Evolutionary conservation across 2,113 vertebrate genomes (phyloP), one percentile per base, ranked within the genome.

Genomic region (Aptenodytes forsteri): DNA sequence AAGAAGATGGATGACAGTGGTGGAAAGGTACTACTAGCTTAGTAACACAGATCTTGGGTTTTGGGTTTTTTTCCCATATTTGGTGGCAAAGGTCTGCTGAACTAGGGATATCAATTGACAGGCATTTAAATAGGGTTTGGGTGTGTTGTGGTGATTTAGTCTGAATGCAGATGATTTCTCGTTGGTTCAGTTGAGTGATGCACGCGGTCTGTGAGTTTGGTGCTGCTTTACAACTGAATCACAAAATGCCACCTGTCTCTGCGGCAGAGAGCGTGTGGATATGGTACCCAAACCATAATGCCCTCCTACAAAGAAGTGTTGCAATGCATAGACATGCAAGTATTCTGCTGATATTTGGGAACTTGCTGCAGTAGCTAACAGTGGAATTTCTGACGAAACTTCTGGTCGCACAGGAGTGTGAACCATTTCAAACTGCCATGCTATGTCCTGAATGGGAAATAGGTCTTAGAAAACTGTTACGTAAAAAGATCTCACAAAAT

Each of bases 171-270:
- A 14, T 12, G 19, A 7, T 32, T 44, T 50, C 32, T 55, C 47
- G 54, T 23, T 56, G 25, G 16, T 47, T 23, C 40, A 38, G 79
- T 32, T 23, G 19, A 50, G 14, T 0, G 6, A 20, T 42, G 50
- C 40, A 30, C 22, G 8, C 0, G 0, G 10, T 44, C 42, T 26
- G 13, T 32, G 75, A 78, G 30, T 38, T 50, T 6, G 6, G n/a
- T 42, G 80, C 55, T 66, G 22, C 71, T 83, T 91, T 71, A 19
- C 42, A 52, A 32, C n/a, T 6, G 18, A 58, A 70, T 58, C 22
- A 4, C 49, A 32, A 61, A 79, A 23, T 32, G 52, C 22, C 5
- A 0, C 0, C 0, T 32, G 15, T 50, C 18, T 40, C 9, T 71
- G 55, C 7, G 16, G 17, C 38, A n/a, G 47, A 23, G 9, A 61